These are phyloP conservation scores for Hyposoter didymator DNA, from an alignment of 2,888 invertebrate species.

Conservation along the genomic window DNA sequence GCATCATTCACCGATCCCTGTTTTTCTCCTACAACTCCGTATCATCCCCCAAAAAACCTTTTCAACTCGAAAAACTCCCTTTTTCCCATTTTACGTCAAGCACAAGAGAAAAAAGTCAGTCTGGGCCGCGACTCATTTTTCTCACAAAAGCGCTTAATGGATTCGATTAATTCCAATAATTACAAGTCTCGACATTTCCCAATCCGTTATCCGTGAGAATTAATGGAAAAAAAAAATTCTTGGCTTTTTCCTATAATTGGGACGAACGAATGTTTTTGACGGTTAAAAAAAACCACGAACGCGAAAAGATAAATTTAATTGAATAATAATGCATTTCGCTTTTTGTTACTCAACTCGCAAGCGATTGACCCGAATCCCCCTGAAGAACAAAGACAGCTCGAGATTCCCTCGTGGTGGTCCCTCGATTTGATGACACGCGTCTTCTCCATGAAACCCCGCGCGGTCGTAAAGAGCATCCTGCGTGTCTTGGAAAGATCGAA, in stretches of 20 bases:
- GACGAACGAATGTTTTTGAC: not conserved
- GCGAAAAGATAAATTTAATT: too few relatives aligned
- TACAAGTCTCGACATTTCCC: slow-evolving; percentile 64
- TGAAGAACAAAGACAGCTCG: not conserved
- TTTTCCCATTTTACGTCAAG: slow-evolving; percentile 32
- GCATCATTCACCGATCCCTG: slow-evolving; percentile 49
- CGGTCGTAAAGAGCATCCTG: slow-evolving; percentile 47
- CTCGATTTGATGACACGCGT: not conserved
- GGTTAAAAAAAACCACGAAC: not conserved
- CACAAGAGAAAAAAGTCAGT: not conserved
- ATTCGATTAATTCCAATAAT: slow-evolving; percentile 75
- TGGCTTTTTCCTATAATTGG: not conserved
- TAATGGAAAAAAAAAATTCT: slow-evolving; percentile 48
- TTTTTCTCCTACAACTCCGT: slow-evolving; percentile 52
- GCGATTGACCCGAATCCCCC: not conserved
- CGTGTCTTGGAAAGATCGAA: slow-evolving; percentile 45
- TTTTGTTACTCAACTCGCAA: not conserved
- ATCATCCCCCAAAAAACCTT: slow-evolving; percentile 67
- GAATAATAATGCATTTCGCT: too few relatives aligned
- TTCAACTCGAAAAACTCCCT: slow-evolving; percentile 66
- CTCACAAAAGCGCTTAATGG: slow-evolving; percentile 38
- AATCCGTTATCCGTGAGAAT: slow-evolving; percentile 17
- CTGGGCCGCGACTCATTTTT: slow-evolving; percentile 47
- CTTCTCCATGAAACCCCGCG: not conserved
- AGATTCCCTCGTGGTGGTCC: not conserved